Evolutionary conservation across 2,888 invertebrate species (phyloP).

Genomic region (Machimus atricapillus): DNA sequence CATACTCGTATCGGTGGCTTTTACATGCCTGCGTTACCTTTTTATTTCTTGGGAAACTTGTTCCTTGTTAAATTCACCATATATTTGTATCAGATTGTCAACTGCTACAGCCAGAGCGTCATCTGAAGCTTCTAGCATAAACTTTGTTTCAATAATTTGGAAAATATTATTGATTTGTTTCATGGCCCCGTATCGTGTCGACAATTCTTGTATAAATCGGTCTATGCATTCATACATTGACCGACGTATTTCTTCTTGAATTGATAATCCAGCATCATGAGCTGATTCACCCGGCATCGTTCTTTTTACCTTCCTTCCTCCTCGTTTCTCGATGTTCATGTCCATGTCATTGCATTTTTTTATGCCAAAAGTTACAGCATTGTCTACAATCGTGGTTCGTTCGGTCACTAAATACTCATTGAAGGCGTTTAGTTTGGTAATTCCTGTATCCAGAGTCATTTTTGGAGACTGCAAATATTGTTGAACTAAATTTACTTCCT

Average conservation of each 20-base stretch:
- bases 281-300: not conserved
- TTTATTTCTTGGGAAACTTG: not conserved
- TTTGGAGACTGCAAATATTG: not conserved
- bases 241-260: conserved; percentile 28
- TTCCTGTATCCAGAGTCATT: not conserved
- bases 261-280: not conserved
- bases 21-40: not conserved
- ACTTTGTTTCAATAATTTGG: conserved; percentile 25
- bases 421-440: conserved; percentile 2
- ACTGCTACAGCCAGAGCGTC: conserved; percentile 23
- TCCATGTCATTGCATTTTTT: not conserved
- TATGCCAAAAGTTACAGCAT: not conserved
- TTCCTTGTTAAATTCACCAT: not conserved
- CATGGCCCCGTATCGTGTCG: not conserved
- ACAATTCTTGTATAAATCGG: conserved; percentile 7
- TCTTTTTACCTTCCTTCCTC: not conserved
- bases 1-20: not conserved
- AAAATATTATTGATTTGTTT: conserved; percentile 18
- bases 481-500: too few species aligned
- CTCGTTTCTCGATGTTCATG: not conserved
- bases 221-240: conserved; percentile 11
- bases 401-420: not conserved
- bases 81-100: conserved; percentile 27
- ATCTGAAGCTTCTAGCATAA: not conserved
- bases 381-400: not conserved